Percentiles rank a stretch among this genome's conserved stretches.
Conservation (phyloP, 2,797 vertebrate species). For the Eidolon dupreanum region DNA sequence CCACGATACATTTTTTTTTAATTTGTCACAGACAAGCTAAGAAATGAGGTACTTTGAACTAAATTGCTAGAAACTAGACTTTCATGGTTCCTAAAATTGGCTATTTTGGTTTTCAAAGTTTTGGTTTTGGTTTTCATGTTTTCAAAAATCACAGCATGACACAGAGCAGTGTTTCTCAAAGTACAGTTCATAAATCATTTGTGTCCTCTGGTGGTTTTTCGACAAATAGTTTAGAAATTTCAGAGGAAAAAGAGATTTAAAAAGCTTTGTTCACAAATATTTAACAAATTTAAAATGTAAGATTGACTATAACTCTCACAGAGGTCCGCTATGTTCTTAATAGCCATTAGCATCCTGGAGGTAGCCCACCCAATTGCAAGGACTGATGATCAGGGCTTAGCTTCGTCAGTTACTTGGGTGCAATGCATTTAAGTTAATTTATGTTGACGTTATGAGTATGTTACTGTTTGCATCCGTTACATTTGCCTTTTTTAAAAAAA, state of each 20-base stretch:
- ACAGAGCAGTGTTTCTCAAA: not conserved
- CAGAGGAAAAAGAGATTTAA: not conserved
- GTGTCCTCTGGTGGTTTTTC: constrained; percentile 3
- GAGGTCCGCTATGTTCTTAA: not conserved
- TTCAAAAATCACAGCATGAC: not conserved
- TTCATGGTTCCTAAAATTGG: not conserved
- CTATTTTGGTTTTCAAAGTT: not conserved
- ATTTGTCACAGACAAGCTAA: not conserved
- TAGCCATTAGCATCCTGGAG: not conserved
- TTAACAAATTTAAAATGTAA: not conserved
- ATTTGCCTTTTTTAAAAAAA: not conserved
- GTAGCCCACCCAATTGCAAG: not conserved
- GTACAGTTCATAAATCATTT: not conserved
- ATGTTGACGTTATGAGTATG: not conserved
- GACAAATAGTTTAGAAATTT: not conserved
- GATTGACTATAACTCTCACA: not conserved
- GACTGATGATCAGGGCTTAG: not conserved
- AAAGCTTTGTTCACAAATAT: not conserved
- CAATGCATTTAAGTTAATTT: not conserved
- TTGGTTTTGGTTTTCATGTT: constrained; percentile 16
- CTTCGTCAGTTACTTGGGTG: not conserved
- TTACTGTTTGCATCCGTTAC: not conserved
- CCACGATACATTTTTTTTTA: not conserved
- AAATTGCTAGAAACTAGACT: not conserved
- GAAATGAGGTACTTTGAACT: not conserved